Evolutionary conservation across 2,888 invertebrate species (phyloP), one percentile per base, ranked within the genome.

Genomic region (Pherbina coryleti): DNA sequence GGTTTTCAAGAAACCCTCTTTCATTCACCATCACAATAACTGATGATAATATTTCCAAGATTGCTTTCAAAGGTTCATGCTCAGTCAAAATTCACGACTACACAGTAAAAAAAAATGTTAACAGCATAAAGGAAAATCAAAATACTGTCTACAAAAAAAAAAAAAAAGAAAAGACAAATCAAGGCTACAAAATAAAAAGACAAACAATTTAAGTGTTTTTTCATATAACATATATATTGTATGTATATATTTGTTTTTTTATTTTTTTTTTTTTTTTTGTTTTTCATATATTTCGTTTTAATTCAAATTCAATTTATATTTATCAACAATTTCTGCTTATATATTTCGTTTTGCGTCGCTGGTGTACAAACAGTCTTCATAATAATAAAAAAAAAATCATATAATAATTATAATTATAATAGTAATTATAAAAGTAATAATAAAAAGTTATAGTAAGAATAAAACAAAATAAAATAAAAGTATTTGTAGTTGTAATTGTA

Each of bases 301-400:
- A 75, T 75, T 75, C 75, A 75, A 75, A 49, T 64, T 66, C 53
- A 66, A 66, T 55, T 67, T 75, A 55, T 67, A 73, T 73, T 44
- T 60, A 62, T 73, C 62, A 73, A 73, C 73, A 73, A 73, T 73
- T 60, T 60, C 73, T 73, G 60, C 44, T 70, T 70, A 49, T n/a
- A 49, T 73, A 62, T 70, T 71, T 70, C 25, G 22, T 66, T 66
- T 25, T 73, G 62, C 62, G 73, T 73, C 49, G 49, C 69, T 60
- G 60, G 37, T 62, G 37, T 55, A 55, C 49, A 69, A 44, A 71
- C 62, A 62, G 49, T 62, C 62, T 60, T 62, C 73, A 60, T 60
- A 60, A 62, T n/a, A 62, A 62, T n/a, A 73, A 37, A 62, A 62
- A 55, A 73, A 44, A 28, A 60, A 73, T 34, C 28, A 69, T 55